Base-by-base conservation (phyloP, 2,113 vertebrate genomes). In the Cinclus mexicanus region DNA sequence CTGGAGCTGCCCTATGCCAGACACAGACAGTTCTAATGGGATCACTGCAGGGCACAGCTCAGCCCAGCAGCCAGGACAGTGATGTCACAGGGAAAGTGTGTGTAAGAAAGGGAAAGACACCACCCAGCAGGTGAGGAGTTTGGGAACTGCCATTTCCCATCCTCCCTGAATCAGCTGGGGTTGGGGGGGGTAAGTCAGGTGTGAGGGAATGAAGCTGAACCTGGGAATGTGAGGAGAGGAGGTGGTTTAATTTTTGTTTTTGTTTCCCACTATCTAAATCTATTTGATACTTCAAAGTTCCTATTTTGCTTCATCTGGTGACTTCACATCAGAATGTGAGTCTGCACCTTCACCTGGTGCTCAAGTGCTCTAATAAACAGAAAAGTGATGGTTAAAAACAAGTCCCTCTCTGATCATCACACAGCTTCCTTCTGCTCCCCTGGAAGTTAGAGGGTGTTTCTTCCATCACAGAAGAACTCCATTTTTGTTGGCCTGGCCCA, bases 101-200 rank as follows among this genome's bases (percentile, higher is more conserved):
- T 41, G 5, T 31, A 46, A 82, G 31, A 89, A 69, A 61, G 53
- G n/a, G 35, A 29, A 87, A 71, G 67, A 46, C 9, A 9, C 16
- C 55, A 74, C n/a, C 33, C 1, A 3, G 42, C 14, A 81, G n/a
- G 37, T 20, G 31, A 81, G 20, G 28, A 84, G 11, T 3, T 31
- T 9, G 47, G 64, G 31, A 74, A 35, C 47, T 41, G 47, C 68
- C 33, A 2, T 26, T 60, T 41, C 41, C 41, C 52, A 74, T 4
- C 7, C 14, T 15, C 16, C 9, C n/a, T 56, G 56, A 12, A 55
- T 14, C 12, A 33, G 24, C 10, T 0, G 0, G 35, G 24, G 11
- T 1, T 31, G n/a, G 14, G 8, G 35, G 35, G 9, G 2, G 1
- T 49, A 25, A 67, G 15, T 25, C 14, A 53, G 47, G 21, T 69